Conservation (phyloP, 2,113 vertebrate genomes). For the Origma solitaria region DNA sequence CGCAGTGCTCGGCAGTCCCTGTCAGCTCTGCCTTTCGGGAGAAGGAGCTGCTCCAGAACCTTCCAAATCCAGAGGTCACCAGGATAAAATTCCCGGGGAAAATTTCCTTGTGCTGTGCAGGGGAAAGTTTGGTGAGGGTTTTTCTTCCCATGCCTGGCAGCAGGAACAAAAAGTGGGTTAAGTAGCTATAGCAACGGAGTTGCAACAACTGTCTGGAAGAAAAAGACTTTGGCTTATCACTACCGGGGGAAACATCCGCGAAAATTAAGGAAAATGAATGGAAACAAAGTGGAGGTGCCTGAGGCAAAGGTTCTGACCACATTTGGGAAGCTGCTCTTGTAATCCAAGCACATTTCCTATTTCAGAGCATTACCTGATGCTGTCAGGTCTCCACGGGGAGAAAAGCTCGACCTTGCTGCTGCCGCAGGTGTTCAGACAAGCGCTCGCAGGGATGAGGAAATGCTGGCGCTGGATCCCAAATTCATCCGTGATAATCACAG, state of each 20-base stretch:
- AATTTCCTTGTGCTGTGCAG: background rate
- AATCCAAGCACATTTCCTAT: background rate
- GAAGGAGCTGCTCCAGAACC: background rate
- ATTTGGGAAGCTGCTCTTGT: background rate
- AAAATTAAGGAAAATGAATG: slow-evolving; percentile 26
- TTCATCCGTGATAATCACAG: fast-evolving
- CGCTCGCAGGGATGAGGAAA: background rate
- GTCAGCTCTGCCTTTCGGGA: background rate
- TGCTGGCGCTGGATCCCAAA: background rate
- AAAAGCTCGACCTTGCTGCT: background rate
- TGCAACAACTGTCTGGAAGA: background rate
- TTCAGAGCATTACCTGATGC: background rate
- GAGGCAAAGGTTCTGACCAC: background rate
- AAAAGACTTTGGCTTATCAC: background rate
- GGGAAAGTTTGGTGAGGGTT: background rate
- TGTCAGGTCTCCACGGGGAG: background rate
- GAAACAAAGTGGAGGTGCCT: slow-evolving; percentile 12
- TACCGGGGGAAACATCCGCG: background rate
- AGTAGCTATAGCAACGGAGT: slow-evolving; percentile 27
- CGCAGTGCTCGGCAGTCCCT: background rate
- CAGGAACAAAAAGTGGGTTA: background rate
- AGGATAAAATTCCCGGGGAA: background rate
- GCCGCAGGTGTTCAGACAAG: background rate
- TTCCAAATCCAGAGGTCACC: background rate
- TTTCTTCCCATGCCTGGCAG: background rate